A percentile compares a stretch with the other conserved stretches of the same genome.
Evolutionary conservation across 2,797 vertebrate species (phyloP).

Genomic region (Enteromius radiatus): DNA sequence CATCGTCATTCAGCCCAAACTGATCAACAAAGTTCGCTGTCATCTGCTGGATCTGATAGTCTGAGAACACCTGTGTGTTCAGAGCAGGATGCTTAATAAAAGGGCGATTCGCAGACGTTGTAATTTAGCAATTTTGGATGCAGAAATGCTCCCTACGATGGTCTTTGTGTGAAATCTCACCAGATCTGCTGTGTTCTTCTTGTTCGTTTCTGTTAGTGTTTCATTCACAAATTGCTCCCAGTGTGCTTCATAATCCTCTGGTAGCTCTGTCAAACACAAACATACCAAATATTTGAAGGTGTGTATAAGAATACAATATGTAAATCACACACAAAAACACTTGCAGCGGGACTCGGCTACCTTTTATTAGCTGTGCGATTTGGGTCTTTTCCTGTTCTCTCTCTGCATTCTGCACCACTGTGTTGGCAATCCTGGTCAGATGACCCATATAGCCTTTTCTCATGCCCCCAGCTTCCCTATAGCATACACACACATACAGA

Average conservation of each 20-base stretch:
- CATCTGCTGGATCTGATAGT: constrained; percentile 99
- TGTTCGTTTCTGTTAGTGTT: constrained; percentile 90
- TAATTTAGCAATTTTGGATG: background rate
- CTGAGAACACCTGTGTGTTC: constrained; percentile 89
- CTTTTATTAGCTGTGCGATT: constrained; percentile 88
- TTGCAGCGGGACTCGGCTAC: constrained; percentile 69
- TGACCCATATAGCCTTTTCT: constrained; percentile 97
- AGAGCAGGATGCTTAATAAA: background rate
- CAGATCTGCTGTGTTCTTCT: constrained; percentile 93
- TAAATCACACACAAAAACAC: background rate
- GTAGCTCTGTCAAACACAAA: constrained; percentile 81
- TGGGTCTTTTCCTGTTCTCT: constrained; percentile 86
- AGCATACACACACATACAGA: constrained; percentile 12
- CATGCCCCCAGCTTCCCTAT: constrained; percentile 59
- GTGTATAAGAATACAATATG: background rate
- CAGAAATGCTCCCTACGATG: background rate
- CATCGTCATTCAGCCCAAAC: constrained; percentile 96
- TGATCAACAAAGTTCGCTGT: constrained; percentile 95
- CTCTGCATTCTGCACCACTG: constrained; percentile 92
- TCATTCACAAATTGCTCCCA: constrained; percentile 97
- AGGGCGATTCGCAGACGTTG: background rate
- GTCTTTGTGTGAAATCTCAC: constrained; percentile 73
- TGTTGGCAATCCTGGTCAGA: constrained; percentile 94
- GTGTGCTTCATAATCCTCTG: constrained; percentile 89
- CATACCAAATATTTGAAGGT: background rate